A percentile compares a stretch with the other conserved stretches of the same genome.
These are phyloP conservation scores for Eptatretus burgeri DNA, from an alignment of 2,113 vertebrate genomes.

Conservation along the genomic window DNA sequence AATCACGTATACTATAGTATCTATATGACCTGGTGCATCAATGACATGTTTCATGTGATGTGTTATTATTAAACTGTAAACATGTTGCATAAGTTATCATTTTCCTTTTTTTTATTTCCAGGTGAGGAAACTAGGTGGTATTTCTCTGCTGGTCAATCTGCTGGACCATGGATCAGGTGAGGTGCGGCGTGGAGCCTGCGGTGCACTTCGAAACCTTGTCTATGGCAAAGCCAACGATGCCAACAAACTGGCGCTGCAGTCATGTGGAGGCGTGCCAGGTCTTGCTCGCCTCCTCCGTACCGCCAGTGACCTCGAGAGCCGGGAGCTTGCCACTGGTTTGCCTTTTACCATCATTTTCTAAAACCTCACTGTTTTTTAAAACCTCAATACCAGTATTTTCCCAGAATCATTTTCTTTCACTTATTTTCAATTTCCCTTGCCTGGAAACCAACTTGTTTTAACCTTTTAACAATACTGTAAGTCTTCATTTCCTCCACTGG, in stretches of 20 bases:
- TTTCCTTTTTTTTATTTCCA: background rate
- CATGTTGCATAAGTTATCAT: too few species aligned
- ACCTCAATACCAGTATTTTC: too few species aligned
- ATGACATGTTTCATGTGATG: too few species aligned
- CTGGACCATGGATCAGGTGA: slow-evolving; percentile 2
- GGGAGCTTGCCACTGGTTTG: slow-evolving; percentile 5
- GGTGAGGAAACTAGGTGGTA: background rate
- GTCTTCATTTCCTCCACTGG: too few species aligned
- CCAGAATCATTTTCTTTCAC: too few species aligned
- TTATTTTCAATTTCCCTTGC: too few species aligned
- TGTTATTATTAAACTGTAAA: too few species aligned
- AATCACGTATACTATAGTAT: too few species aligned
- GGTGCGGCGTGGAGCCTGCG: slow-evolving; percentile 1
- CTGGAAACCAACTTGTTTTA: too few species aligned
- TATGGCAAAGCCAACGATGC: slow-evolving; percentile 1
- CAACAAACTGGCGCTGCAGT: background rate
- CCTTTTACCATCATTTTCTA: background rate
- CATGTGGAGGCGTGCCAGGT: background rate
- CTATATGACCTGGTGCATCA: too few species aligned
- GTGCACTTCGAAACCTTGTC: slow-evolving; percentile 5
- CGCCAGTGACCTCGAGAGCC: slow-evolving; percentile 3
- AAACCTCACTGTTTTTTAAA: too few species aligned
- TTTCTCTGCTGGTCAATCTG: slow-evolving; percentile 2
- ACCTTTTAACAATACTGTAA: too few species aligned
- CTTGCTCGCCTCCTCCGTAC: slow-evolving; percentile 2